phyloP scores from a whole-genome alignment of 2,113 vertebrate species.

The Rhinolophus sinicus region DNA sequence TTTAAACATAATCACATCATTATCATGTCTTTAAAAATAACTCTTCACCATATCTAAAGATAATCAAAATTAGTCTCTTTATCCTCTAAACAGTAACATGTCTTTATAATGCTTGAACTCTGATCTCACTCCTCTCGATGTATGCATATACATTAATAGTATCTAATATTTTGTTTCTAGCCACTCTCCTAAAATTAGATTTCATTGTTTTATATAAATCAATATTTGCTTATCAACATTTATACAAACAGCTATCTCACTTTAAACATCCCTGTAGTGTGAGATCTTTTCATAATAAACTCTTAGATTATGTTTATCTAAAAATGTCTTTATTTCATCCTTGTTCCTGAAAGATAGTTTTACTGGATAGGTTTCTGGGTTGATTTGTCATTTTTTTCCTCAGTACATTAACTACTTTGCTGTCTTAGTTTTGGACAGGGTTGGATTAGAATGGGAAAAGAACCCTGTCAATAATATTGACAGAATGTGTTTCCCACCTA shows the following conservation, averaged over 20 bases:
- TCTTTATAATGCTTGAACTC: neutral
- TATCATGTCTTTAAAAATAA: neutral
- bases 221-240: neutral
- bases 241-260: neutral
- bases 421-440: neutral
- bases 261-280: neutral
- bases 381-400: neutral
- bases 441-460: neutral
- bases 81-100: neutral
- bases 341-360: neutral
- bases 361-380: neutral
- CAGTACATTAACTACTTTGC: neutral
- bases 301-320: neutral
- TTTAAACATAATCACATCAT: neutral
- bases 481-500: neutral
- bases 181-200: neutral
- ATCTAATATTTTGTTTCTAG: neutral
- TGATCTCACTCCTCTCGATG: neutral
- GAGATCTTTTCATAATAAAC: neutral
- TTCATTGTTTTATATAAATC: neutral
- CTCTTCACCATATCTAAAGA: neutral
- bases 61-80: neutral
- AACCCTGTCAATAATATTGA: neutral
- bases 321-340: neutral
- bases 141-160: neutral